These are phyloP conservation scores for Leptothorax acervorum DNA, from an alignment of 2,888 invertebrate genomes.

Conservation along the genomic window DNA sequence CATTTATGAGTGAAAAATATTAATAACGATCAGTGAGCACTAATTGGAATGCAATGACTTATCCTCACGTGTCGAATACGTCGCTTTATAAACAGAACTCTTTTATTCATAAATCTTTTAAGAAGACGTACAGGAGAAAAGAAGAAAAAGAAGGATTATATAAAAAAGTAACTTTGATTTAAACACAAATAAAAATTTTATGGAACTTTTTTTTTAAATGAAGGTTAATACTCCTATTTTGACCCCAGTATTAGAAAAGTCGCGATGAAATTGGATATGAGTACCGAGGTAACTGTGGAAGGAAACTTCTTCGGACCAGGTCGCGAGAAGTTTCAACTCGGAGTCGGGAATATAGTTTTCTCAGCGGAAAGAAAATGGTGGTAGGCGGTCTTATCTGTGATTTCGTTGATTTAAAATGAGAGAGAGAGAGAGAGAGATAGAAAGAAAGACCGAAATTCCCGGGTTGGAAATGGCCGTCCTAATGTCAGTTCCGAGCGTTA, in stretches of 20 bases:
- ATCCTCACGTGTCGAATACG: background rate
- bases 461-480: background rate
- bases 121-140: background rate
- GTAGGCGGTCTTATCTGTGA: background rate
- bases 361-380: background rate
- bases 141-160: background rate
- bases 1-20: background rate
- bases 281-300: background rate
- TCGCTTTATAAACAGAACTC: background rate
- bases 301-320: background rate
- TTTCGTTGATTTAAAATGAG: slow-evolving; percentile 34
- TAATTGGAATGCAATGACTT: background rate
- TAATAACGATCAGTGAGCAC: background rate
- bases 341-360: slow-evolving; percentile 35
- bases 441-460: background rate
- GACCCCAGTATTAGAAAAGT: background rate
- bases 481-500: background rate
- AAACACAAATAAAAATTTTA: background rate
- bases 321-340: slow-evolving; percentile 23
- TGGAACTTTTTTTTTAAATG: background rate
- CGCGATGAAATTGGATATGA: background rate
- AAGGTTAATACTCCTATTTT: background rate
- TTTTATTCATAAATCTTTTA: background rate
- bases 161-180: background rate
- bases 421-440: slow-evolving; percentile 4